phyloP scores from a whole-genome alignment of 1,140 invertebrate species.

The Heliconius nattereri region DNA sequence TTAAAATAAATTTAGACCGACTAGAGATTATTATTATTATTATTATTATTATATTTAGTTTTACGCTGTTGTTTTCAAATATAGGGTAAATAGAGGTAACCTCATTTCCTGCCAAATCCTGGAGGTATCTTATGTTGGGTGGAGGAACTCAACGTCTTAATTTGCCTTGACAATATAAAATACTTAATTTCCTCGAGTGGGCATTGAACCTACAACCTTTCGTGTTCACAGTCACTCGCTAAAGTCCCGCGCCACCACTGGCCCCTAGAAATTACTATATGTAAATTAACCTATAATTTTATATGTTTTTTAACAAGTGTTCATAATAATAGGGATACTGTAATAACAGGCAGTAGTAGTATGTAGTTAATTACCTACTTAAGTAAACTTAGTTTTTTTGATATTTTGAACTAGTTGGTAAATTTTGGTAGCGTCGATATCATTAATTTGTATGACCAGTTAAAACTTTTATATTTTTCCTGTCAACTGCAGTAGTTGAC shows the following conservation, averaged over 20 bases:
- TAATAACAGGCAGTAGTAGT: background rate
- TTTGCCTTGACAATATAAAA: too few species aligned
- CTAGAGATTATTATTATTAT: too few species aligned
- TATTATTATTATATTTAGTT: too few species aligned
- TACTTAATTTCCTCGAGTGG: too few species aligned
- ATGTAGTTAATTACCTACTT: background rate
- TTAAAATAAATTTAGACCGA: background rate
- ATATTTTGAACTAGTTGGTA: background rate
- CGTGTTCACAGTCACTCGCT: too few species aligned
- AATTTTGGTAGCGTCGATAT: background rate
- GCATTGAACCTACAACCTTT: too few species aligned
- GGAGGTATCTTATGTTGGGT: too few species aligned
- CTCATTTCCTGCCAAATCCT: too few species aligned
- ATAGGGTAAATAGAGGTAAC: too few species aligned
- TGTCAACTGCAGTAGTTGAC: background rate
- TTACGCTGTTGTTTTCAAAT: too few species aligned
- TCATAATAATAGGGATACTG: background rate
- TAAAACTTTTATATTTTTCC: background rate
- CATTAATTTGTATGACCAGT: background rate
- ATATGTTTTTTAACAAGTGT: background rate
- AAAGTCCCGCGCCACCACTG: too few species aligned
- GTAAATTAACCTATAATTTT: background rate
- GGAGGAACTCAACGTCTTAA: too few species aligned
- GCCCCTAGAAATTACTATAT: background rate
- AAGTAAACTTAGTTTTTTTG: background rate